Conservation (phyloP, 2,797 vertebrate species). For the Macroramphosus scolopax region DNA sequence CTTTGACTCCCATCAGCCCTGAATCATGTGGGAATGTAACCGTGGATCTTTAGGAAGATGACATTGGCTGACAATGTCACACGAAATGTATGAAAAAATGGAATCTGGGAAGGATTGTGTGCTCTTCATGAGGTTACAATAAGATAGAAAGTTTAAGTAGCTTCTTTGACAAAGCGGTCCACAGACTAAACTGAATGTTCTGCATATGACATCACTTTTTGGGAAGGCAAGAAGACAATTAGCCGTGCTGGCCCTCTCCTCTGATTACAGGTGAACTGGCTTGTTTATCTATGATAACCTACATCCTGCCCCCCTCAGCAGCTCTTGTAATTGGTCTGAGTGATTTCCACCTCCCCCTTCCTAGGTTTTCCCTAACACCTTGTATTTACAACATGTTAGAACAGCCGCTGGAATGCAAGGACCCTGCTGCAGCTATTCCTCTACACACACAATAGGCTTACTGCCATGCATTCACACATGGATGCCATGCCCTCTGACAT, state of each 20-base stretch:
- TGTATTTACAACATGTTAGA: slow-evolving; percentile 88
- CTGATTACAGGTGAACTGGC: slow-evolving; percentile 47
- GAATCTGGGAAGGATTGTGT: slow-evolving; percentile 2
- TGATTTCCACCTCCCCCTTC: slow-evolving; percentile 54
- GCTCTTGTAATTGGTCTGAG: slow-evolving; percentile 47
- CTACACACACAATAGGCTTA: slow-evolving; percentile 27
- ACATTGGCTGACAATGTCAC: neutral
- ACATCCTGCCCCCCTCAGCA: slow-evolving; percentile 37
- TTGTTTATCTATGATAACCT: slow-evolving; percentile 52
- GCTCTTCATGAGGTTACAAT: no score
- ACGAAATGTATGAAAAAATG: neutral
- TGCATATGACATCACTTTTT: neutral
- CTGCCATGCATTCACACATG: slow-evolving; percentile 5
- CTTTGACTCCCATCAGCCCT: slow-evolving; percentile 4
- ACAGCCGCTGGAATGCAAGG: slow-evolving; percentile 93
- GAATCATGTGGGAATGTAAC: slow-evolving; percentile 7
- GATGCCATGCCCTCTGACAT: slow-evolving; percentile 38
- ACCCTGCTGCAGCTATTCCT: slow-evolving; percentile 66
- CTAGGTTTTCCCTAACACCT: slow-evolving; percentile 71
- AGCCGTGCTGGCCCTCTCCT: neutral
- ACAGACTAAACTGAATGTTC: neutral
- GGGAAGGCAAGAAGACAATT: neutral
- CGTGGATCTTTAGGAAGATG: neutral
- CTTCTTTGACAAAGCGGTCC: no score
- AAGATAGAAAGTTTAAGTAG: no score